Evolutionary conservation across 2,113 vertebrate species (phyloP).

Genomic region (Eudyptes chrysolophus): DNA sequence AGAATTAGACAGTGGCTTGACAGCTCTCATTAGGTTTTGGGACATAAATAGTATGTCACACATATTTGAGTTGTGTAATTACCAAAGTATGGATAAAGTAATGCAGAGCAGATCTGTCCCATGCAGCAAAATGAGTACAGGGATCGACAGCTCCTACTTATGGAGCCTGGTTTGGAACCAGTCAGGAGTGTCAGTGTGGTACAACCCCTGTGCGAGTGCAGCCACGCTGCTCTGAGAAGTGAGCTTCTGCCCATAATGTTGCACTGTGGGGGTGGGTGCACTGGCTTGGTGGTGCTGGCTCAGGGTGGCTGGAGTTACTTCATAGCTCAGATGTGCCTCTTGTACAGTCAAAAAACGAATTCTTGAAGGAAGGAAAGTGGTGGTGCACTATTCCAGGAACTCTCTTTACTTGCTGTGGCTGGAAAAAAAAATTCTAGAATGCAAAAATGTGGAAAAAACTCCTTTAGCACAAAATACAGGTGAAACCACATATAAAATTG

Average conservation of each 20-base stretch:
- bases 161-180: background rate
- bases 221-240: rapidly evolving
- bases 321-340: background rate
- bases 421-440: background rate
- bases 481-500: background rate
- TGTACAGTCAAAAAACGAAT: background rate
- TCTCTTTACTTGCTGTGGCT: background rate
- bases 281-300: background rate
- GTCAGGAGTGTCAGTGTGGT: background rate
- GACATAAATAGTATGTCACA: background rate
- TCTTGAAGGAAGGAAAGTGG: background rate
- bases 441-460: background rate
- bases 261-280: no score
- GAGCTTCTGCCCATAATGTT: background rate
- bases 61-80: background rate
- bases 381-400: background rate
- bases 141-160: background rate
- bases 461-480: background rate
- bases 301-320: background rate
- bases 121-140: background rate
- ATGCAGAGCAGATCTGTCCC: background rate
- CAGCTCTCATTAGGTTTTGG: background rate
- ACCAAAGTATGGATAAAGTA: background rate
- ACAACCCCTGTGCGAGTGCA: background rate
- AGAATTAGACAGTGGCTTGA: background rate